Percentiles rank a stretch among this genome's conserved stretches.
These are phyloP conservation scores for Hecatera dysodea DNA, from an alignment of 2,888 invertebrate species.

Conservation along the genomic window DNA sequence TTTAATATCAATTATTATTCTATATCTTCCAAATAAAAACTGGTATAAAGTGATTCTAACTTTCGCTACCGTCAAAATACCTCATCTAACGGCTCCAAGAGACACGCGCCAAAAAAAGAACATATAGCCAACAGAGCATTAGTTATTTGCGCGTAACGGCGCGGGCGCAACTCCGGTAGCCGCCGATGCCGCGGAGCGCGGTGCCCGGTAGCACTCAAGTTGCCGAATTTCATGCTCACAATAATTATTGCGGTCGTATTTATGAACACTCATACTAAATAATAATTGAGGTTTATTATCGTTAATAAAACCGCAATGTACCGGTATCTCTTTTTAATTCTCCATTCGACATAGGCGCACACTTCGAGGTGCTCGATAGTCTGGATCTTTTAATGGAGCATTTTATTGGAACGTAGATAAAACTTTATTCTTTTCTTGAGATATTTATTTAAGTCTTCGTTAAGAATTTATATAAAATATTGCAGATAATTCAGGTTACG, in stretches of 20 bases:
- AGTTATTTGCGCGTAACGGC: constrained; percentile 89
- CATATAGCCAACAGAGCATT: constrained; percentile 78
- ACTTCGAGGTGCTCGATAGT: constrained; percentile 31
- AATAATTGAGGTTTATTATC: constrained; percentile 69
- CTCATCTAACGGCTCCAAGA: constrained; percentile 86
- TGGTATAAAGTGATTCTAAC: constrained; percentile 83
- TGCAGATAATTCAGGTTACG: constrained; percentile 55
- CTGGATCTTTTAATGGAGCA: constrained; percentile 45
- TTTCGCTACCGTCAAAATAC: constrained; percentile 86
- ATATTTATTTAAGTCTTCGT: constrained; percentile 42
- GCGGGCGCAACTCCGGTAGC: constrained; percentile 82
- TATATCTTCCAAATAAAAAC: constrained; percentile 73
- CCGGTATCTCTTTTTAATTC: constrained; percentile 64
- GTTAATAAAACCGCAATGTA: constrained; percentile 65
- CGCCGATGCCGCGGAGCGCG: constrained; percentile 23
- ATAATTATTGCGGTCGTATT: constrained; percentile 74
- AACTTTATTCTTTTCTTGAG: constrained; percentile 40
- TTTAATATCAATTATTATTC: constrained; percentile 69
- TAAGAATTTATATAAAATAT: constrained; percentile 42
- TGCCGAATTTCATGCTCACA: constrained; percentile 80
- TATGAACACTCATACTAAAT: constrained; percentile 66
- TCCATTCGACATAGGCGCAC: constrained; percentile 29
- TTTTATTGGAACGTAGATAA: constrained; percentile 51
- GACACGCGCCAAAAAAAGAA: constrained; percentile 89
- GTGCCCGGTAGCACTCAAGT: constrained; percentile 81